Base-by-base conservation (phyloP, 2,888 invertebrate species). In the Hypselothyrea guttata region DNA sequence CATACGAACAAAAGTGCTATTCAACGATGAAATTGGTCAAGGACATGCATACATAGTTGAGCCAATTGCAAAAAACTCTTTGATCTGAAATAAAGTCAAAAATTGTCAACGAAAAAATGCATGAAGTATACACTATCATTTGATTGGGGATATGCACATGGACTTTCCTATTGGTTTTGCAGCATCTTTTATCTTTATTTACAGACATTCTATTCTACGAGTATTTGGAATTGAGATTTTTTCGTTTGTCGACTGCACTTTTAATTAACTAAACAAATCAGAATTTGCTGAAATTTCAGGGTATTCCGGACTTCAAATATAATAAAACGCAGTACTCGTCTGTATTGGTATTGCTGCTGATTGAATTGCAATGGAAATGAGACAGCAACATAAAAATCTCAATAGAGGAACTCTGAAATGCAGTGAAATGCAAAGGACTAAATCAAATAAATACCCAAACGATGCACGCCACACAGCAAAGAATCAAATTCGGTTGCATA, bases 51-150 rank as follows among this genome's bases (percentile, higher is more conserved):
- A 37, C 13, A 37, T 12, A 13, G 7, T 22, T 22, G 22, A 4
- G 22, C 22, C 49, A 53, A 44, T 58, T 46, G 13, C 11, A 1
- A 47, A 45, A 41, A 57, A 65, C 65, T 59, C 48, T 31, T 49
- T 56, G 56, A 40, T 13, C 13, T 49, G 40, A 47, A 42, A 11
- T 58, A 54, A 54, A 49, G 46, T 16, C 54, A 37, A 22, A 44
- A 33, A 46, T 42, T 51, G 62, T 55, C 52, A 55, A 67, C 45
- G 11, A 44, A 22, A 5, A 22, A n/a, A 47, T 33, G 34, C 22
- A 47, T 18, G 5, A 4, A 8, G 18, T 1, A 4, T 41, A 12
- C 37, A 5, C 37, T 27, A 4, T 40, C 8, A 22, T 22, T 5
- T 2, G 5, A 22, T 5, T 22, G 2, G 22, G 22, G 22, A 22